Conservation (phyloP, 2,888 invertebrate genomes). For the Silvanus unidentatus region DNA sequence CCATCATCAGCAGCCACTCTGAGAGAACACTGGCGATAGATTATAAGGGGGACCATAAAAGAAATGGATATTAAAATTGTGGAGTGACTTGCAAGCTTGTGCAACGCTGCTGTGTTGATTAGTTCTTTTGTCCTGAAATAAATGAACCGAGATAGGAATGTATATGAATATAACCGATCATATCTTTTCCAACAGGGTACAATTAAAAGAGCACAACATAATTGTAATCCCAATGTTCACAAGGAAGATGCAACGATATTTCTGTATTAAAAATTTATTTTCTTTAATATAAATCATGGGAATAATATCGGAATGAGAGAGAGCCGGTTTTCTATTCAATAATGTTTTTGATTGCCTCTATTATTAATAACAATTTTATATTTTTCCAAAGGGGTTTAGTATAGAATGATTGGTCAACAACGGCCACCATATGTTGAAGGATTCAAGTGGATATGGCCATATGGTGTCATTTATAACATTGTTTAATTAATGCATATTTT, state of each 20-base stretch:
- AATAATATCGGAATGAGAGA: slow-evolving; percentile 4
- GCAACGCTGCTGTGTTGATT: slow-evolving; percentile 23
- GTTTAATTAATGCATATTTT: too few relatives aligned
- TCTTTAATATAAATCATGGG: slow-evolving; percentile 1
- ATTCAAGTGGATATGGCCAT: slow-evolving; percentile 1
- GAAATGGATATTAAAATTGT: slow-evolving; percentile 26
- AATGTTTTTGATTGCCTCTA: slow-evolving; percentile 7
- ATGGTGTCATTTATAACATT: not conserved
- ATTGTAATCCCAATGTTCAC: slow-evolving; percentile 6
- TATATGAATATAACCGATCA: slow-evolving; percentile 10
- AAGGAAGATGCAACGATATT: slow-evolving; percentile 5
- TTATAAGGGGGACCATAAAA: slow-evolving; percentile 12
- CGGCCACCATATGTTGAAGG: not conserved
- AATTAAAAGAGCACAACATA: slow-evolving; percentile 10
- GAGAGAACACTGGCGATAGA: too few relatives aligned
- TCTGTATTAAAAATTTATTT: not conserved
- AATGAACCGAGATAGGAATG: slow-evolving; percentile 17
- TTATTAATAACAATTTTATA: slow-evolving; percentile 7
- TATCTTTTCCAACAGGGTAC: slow-evolving; percentile 12
- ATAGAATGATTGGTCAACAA: not conserved
- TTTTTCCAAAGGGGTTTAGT: not conserved
- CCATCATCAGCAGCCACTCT: slow-evolving; percentile 4
- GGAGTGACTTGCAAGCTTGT: slow-evolving; percentile 31
- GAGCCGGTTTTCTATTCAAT: slow-evolving; percentile 5
- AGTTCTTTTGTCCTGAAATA: slow-evolving; percentile 30